Conservation (phyloP, 2,888 invertebrate species). For the Phengaris arion region DNA sequence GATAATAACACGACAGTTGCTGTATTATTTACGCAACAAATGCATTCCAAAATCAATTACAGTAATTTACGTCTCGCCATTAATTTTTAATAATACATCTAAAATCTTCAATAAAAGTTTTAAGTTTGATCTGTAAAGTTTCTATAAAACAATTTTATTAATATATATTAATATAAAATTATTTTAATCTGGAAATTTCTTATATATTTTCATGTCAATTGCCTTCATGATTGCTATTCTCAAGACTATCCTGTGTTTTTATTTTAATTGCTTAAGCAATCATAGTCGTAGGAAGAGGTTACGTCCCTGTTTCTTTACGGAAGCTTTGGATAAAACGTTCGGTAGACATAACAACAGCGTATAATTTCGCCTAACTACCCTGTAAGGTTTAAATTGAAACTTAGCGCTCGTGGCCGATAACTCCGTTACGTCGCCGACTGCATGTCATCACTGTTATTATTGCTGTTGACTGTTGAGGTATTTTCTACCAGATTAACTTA, state of each 20-base stretch:
- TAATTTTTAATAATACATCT: not conserved
- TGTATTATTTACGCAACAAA: conserved; percentile 33
- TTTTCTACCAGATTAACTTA: conserved; percentile 32
- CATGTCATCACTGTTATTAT: conserved; percentile 49
- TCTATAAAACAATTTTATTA: not conserved
- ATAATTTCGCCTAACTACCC: conserved; percentile 53
- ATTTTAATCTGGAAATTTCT: too few relatives aligned
- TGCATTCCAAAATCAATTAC: conserved; percentile 18
- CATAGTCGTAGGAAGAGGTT: conserved; percentile 10
- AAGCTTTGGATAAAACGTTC: conserved; percentile 51
- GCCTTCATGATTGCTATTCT: not conserved
- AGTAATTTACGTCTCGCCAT: not conserved
- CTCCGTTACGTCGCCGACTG: conserved; percentile 48
- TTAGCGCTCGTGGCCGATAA: conserved; percentile 52
- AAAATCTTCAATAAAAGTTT: not conserved
- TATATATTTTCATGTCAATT: not conserved
- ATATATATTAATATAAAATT: too few relatives aligned
- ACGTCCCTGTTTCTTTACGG: conserved; percentile 40
- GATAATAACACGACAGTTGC: conserved; percentile 33
- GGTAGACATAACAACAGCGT: conserved; percentile 46
- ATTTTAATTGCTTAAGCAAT: conserved; percentile 32
- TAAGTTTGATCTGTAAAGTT: not conserved
- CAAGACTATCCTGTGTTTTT: conserved; percentile 19
- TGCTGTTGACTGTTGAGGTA: conserved; percentile 33
- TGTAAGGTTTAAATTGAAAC: conserved; percentile 55